phyloP scores from a whole-genome alignment of 2,888 invertebrate genomes.

The Ecliptopera silaceata region DNA sequence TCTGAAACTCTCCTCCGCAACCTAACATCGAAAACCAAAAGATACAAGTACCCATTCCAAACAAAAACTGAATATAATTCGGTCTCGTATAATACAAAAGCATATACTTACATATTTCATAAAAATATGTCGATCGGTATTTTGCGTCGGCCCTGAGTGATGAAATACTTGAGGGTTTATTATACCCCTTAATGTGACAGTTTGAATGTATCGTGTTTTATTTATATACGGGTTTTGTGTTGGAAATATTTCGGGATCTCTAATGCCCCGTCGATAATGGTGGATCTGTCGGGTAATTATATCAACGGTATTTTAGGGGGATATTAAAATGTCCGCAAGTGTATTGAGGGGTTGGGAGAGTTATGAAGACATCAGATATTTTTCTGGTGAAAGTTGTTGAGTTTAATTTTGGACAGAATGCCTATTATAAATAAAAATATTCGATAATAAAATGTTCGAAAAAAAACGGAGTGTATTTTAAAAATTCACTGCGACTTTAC shows the following conservation, averaged over 20 bases:
- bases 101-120: slow-evolving; percentile 38
- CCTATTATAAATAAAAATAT: no score
- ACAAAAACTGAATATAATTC: slow-evolving; percentile 43
- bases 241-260: slow-evolving; percentile 24
- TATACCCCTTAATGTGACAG: slow-evolving; percentile 73
- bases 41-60: slow-evolving; percentile 41
- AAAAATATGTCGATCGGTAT: slow-evolving; percentile 46
- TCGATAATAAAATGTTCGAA: no score
- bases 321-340: slow-evolving; percentile 2
- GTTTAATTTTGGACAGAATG: no score
- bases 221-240: slow-evolving; percentile 41
- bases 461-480: no score
- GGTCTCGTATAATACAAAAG: slow-evolving; percentile 31
- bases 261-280: slow-evolving; percentile 22
- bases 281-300: slow-evolving; percentile 15
- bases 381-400: no score
- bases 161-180: slow-evolving; percentile 67
- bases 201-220: slow-evolving; percentile 60
- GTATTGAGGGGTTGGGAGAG: neutral
- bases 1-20: slow-evolving; percentile 41
- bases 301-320: slow-evolving; percentile 11
- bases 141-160: slow-evolving; percentile 59
- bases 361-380: no score
- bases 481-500: no score
- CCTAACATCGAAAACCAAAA: slow-evolving; percentile 40